Base-by-base conservation (phyloP, 2,113 vertebrate species). In the Rhea americana region DNA sequence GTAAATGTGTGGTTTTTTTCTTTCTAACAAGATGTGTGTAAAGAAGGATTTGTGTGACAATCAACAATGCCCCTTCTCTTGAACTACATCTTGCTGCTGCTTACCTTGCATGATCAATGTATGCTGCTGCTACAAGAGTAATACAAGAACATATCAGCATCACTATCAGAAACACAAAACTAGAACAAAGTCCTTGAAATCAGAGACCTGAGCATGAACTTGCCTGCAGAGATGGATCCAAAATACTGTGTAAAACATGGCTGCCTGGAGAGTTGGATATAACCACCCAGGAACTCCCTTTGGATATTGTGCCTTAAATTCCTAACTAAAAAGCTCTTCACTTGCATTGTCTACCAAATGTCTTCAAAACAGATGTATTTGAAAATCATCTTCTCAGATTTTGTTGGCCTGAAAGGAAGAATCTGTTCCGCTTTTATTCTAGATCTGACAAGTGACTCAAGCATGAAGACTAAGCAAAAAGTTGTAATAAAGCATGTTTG, bases 261-360 rank as follows among this genome's bases (percentile, higher is more conserved):
- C 25, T 93, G 55, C 43, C 47, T 77, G 16, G 51, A 77, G 56
- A 86, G 70, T 5, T 61, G 32, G 61, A 63, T 18, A 15, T 65
- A 43, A 75, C 70, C 68, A 82, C 55, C 21, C 56, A 90, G 48
- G 35, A 90, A 45, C 28, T 93, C 61, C 30, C 65, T 81, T 59
- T 71, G 25, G 39, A 62, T 43, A 81, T 90, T 82, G 63, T 61
- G 25, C 28, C 13, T 14, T 58, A 56, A 59, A 24, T 41, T 84
- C 39, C 35, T 56, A 78, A 56, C 61, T 89, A 71, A 41, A 63
- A 83, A 91, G 59, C 9, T 59, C 70, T 92, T 77, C 8, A 19
- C n/a, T 85, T 92, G 37, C 35, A 56, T 85, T 93, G 78, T 91
- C 59, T 82, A 71, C n/a, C 25, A 89, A 93, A 91, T 68, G 17